phyloP scores from a whole-genome alignment of 1,140 invertebrate genomes.

The Matsumurasca onukii region DNA sequence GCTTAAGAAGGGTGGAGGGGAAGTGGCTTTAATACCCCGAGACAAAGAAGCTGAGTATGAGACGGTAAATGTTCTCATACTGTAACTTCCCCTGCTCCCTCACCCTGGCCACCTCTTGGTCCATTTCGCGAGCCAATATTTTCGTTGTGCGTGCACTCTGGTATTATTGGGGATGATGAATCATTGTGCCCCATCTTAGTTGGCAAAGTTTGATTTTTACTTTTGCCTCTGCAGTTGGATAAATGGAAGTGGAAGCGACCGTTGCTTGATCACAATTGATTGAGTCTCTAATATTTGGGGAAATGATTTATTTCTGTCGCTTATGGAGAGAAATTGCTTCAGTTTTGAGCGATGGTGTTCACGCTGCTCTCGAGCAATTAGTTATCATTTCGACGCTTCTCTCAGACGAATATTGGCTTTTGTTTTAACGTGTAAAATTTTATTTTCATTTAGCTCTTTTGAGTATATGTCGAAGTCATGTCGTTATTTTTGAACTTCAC shows the following conservation, averaged over 20 bases:
- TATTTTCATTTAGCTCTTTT: too few species aligned
- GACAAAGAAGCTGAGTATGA: background rate
- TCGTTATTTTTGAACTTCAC: too few species aligned
- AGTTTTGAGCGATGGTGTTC: slow-evolving; percentile 7
- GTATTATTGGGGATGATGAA: background rate
- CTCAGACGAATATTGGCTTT: too few species aligned
- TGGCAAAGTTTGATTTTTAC: slow-evolving; percentile 6
- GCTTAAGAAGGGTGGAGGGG: background rate
- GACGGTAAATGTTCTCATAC: slow-evolving; percentile 11
- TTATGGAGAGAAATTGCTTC: slow-evolving; percentile 7
- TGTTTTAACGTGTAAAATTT: too few species aligned
- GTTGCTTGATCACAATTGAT: slow-evolving; percentile 13
- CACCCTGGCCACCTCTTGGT: background rate
- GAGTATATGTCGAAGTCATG: too few species aligned
- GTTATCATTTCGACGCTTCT: background rate
- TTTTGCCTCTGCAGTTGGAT: slow-evolving; percentile 3
- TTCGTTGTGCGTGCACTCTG: too few species aligned
- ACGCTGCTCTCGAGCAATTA: background rate
- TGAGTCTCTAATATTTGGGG: background rate
- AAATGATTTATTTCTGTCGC: slow-evolving; percentile 16
- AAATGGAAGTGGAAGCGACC: background rate
- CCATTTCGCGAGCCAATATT: background rate
- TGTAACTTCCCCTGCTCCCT: background rate
- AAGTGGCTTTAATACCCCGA: slow-evolving; percentile 12
- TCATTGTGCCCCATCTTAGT: slow-evolving; percentile 14